Base-by-base conservation (phyloP, 2,113 vertebrate species). In the Excalfactoria chinensis region DNA sequence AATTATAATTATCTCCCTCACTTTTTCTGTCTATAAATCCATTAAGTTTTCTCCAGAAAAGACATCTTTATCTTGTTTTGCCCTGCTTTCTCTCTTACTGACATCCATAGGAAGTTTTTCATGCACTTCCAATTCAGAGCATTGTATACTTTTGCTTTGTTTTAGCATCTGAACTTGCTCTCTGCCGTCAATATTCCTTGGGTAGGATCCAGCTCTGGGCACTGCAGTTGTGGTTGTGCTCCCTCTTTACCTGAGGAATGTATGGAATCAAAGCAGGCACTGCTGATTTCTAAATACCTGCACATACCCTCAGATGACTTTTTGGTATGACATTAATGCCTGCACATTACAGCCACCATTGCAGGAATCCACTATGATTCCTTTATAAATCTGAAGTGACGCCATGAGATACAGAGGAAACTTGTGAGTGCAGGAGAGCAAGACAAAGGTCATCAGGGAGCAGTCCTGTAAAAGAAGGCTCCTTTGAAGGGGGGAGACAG, bases 281-380 rank as follows among this genome's bases (percentile, higher is more conserved):
- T 66, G 20, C 26, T 88, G n/a, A 76, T 72, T 89, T 72, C 58
- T 72, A 14, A 56, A 72, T 53, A 64, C 18, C n/a, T 43, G 17
- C 14, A 17, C 0, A 1, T 62, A 14, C 19, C 34, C 35, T 46
- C 2, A 5, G 13, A 13, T 53, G 23, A 26, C 35, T 84, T 66
- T 49, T 13, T 32, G 34, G 9, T 30, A 56, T 53, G 60, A 32
- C 12, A 9, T 56, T 41, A 59, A 71, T 9, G 2, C 16, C 43
- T n/a, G 0, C 4, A 2, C 64, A 8, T 84, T 48, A 76, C 15
- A 60, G 32, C 0, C 0, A 64, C 35, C 1, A 2, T 51, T 91
- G 78, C 48, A 74, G 46, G 56, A 71, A 56, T 43, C 34, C n/a
- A 40, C 74, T 71, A 40, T 9, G 56, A 60, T 77, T 81, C 48